Conservation (phyloP, 37 sponge, comb jelly and placozoan genomes). For the Diacarnus erythraeanus region DNA sequence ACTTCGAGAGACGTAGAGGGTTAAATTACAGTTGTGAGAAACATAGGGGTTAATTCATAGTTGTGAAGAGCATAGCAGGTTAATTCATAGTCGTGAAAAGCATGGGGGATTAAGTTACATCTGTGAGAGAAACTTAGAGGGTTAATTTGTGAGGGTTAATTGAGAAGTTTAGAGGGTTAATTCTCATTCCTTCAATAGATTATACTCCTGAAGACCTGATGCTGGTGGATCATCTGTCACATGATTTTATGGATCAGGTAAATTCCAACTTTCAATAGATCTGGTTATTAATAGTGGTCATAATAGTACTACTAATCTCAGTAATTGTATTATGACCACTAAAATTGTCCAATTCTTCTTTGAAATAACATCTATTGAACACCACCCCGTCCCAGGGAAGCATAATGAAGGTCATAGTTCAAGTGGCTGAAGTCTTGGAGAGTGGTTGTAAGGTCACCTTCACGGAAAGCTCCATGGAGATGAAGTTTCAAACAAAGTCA, state of each 20-base stretch:
- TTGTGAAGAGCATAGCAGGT: no score
- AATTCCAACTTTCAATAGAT: background rate
- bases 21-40: no score
- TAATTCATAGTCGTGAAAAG: no score
- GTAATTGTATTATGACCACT: background rate
- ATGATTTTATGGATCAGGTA: slow-evolving; percentile 18
- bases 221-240: background rate
- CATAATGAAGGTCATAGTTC: slow-evolving; percentile 7
- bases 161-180: no score
- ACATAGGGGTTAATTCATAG: no score
- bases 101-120: no score
- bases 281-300: background rate
- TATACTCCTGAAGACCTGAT: slow-evolving; percentile 14
- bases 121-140: no score
- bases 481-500: slow-evolving; percentile 16
- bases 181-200: no score
- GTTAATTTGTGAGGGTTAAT: no score
- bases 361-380: no score
- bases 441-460: slow-evolving; percentile 8
- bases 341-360: no score
- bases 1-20: no score
- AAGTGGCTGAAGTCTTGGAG: background rate
- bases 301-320: background rate
- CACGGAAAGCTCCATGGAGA: slow-evolving; percentile 11
- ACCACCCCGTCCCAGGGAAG: slow-evolving; percentile 10